phyloP scores from a whole-genome alignment of 2,797 vertebrate species.

The Gobionotothen gibberifrons region DNA sequence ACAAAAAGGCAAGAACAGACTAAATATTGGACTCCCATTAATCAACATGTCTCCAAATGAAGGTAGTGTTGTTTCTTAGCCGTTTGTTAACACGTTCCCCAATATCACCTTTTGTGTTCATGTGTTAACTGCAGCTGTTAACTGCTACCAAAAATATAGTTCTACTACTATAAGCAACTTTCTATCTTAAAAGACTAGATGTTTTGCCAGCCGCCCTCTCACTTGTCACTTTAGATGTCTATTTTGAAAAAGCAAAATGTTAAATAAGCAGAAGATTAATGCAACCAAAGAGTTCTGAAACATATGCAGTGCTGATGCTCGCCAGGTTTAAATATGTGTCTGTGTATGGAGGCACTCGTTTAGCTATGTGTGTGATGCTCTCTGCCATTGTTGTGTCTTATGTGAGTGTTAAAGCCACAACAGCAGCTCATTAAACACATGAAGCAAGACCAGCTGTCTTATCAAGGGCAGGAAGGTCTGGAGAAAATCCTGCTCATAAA shows the following conservation, averaged over 20 bases:
- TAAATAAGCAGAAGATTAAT: slow-evolving; percentile 14
- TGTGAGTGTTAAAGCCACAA: slow-evolving; percentile 24
- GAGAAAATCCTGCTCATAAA: slow-evolving; percentile 41
- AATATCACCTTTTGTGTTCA: slow-evolving; percentile 17
- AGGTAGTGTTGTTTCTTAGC: slow-evolving; percentile 6
- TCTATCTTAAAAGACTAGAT: not conserved
- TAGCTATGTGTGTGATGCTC: slow-evolving; percentile 6
- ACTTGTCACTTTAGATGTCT: not conserved
- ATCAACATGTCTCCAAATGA: not conserved
- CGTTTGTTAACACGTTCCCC: slow-evolving; percentile 2
- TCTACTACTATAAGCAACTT: not conserved
- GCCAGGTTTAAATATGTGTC: slow-evolving; percentile 6
- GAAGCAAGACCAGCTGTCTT: slow-evolving; percentile 25
- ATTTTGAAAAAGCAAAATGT: not conserved
- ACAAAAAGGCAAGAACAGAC: not conserved
- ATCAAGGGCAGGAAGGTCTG: slow-evolving; percentile 51
- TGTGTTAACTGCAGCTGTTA: slow-evolving; percentile 14
- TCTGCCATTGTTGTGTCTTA: slow-evolving; percentile 25
- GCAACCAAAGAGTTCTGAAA: not conserved
- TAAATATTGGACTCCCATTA: not conserved
- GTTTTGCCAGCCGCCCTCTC: not conserved
- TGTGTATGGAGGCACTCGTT: slow-evolving; percentile 6
- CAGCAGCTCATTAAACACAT: slow-evolving; percentile 41
- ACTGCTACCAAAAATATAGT: not conserved
- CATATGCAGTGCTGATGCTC: not conserved